Percentiles rank a stretch among this genome's conserved stretches.
phyloP scores from a whole-genome alignment of 1,140 invertebrate species.

The Lethrus apterus region DNA sequence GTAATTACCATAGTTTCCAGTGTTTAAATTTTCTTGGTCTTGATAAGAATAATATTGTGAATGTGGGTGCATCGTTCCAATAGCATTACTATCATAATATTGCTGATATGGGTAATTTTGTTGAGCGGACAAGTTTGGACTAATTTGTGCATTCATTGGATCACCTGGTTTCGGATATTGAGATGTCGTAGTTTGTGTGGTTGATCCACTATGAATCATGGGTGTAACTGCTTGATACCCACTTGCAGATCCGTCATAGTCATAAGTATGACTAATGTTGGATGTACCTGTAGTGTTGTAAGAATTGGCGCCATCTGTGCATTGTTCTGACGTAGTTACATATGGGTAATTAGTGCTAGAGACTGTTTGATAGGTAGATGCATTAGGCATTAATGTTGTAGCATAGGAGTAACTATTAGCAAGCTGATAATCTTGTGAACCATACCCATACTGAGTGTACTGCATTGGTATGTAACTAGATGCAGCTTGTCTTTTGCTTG shows the following conservation, averaged over 20 bases:
- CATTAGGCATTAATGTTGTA: too few relatives aligned
- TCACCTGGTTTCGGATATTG: not conserved
- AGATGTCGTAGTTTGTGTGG: not conserved
- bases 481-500: conserved; percentile 3
- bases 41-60: too few relatives aligned
- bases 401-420: not conserved
- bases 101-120: not conserved
- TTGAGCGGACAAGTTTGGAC: not conserved
- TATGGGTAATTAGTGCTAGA: too few relatives aligned
- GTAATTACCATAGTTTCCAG: not conserved
- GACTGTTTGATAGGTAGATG: too few relatives aligned
- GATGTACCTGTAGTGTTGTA: not conserved
- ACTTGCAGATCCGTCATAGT: not conserved
- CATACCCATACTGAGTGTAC: conserved; percentile 10
- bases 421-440: not conserved
- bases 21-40: not conserved
- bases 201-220: too few relatives aligned
- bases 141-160: not conserved
- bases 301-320: not conserved
- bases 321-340: conserved; percentile 4
- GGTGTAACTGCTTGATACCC: not conserved
- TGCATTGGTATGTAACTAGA: not conserved
- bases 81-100: too few relatives aligned
- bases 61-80: too few relatives aligned
- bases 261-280: not conserved